Evolutionary conservation across 2,797 vertebrate species (phyloP), one percentile per base, ranked within the genome.

Genomic region (Cichlasoma orientale): DNA sequence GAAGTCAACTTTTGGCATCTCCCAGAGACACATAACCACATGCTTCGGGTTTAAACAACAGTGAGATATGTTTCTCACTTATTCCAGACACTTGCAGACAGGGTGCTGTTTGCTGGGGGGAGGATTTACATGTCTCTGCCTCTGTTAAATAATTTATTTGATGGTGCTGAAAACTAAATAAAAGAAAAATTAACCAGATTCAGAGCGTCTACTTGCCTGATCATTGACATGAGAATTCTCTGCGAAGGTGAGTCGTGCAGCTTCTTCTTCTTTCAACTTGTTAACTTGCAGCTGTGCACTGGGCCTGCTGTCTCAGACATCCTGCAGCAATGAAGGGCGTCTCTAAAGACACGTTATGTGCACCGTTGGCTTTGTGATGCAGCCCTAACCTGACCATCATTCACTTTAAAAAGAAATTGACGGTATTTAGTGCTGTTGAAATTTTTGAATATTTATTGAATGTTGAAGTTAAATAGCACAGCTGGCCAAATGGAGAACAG

Each of bases 91-190:
- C 44, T 47, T 47, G 44, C 6, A 47, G 16, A 47, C 44, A 47
- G 14, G 4, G 44, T 41, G 58, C 1, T 16, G 0, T 61, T 41
- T 63, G 4, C 36, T 19, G 21, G 36, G 23, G 14, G 38, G 23
- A 12, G 14, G 10, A 36, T 7, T 44, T 66, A 27, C 25, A 47
- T 66, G 23, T 44, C 38, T 23, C 3, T 47, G 9, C 3, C 1
- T 66, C 23, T 63, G 14, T 21, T 44, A 63, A 41, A 44, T 63
- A 44, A 11, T 23, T 61, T 61, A 41, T 12, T 41, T 41, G 25
- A 41, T 44, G 41, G 41, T 14, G 38, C 36, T 25, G 21, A 44
- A 63, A 63, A 63, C 36, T 63, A 63, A 63, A 63, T 63, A 13
- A 41, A 41, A 41, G 12, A 63, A 63, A 44, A 16, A 61, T 23